Percentiles rank a stretch among this genome's conserved stretches.
phyloP scores from a whole-genome alignment of 2,113 vertebrate genomes.

The Trichomycterus rosablanca region DNA sequence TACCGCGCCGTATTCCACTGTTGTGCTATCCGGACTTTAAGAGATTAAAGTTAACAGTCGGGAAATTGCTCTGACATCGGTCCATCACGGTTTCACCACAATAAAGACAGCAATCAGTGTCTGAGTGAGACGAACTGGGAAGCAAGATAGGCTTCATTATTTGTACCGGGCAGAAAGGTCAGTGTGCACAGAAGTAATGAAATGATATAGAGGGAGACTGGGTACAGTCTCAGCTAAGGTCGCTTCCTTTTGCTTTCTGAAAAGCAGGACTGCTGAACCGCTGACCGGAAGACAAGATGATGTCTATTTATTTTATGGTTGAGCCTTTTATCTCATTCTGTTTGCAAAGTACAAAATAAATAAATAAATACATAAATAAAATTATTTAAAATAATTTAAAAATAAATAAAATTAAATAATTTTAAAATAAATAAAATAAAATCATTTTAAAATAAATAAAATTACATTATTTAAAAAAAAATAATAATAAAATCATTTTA shows the following conservation, averaged over 20 bases:
- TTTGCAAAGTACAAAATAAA: not conserved
- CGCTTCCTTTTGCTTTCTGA: not conserved
- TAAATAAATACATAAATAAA: too few relatives aligned
- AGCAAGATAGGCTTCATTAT: slow-evolving; percentile 17
- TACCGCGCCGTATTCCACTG: not conserved
- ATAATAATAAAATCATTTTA: too few relatives aligned
- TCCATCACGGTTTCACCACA: slow-evolving; percentile 18
- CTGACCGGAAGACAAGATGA: not conserved
- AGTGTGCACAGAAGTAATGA: slow-evolving; percentile 17
- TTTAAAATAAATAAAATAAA: too few relatives aligned
- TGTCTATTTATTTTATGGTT: not conserved
- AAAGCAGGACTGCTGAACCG: not conserved
- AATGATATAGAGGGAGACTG: slow-evolving; percentile 2
- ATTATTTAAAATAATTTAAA: too few relatives aligned
- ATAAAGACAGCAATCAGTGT: slow-evolving; percentile 12
- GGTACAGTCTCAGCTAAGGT: not conserved
- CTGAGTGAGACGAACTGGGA: not conserved
- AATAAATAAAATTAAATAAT: too few relatives aligned
- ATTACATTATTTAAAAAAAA: too few relatives aligned
- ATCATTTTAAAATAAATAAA: too few relatives aligned
- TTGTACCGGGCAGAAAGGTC: slow-evolving; percentile 26
- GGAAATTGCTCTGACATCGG: slow-evolving; percentile 18
- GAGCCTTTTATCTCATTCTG: not conserved
- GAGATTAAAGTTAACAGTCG: slow-evolving; percentile 23
- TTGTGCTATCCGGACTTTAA: not conserved